phyloP scores from a whole-genome alignment of 1,140 invertebrate species.

The Harpegnathos saltator region DNA sequence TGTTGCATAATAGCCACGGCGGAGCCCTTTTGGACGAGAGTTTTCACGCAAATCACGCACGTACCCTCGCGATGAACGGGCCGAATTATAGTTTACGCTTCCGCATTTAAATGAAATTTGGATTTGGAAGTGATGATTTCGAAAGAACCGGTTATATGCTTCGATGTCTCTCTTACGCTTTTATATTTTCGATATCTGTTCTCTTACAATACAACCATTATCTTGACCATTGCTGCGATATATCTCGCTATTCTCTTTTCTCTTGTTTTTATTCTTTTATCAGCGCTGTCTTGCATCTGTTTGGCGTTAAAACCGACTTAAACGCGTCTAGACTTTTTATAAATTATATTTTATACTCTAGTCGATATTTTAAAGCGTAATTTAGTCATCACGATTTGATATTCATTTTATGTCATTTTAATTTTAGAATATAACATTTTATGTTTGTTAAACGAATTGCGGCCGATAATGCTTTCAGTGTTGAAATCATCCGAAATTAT shows the following conservation, averaged over 20 bases:
- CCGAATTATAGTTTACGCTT: conserved; percentile 28
- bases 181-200: conserved; percentile 3
- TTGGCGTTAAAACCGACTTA: background rate
- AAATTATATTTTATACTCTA: background rate
- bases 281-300: background rate
- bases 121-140: too few species aligned
- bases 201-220: conserved; percentile 9
- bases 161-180: conserved; percentile 18
- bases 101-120: conserved; percentile 1
- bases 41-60: conserved; percentile 39
- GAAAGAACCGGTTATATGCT: background rate
- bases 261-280: background rate
- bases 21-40: conserved; percentile 21
- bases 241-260: conserved; percentile 14
- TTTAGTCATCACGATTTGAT: background rate
- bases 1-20: background rate
- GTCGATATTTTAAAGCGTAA: background rate
- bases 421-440: background rate
- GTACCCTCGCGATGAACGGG: conserved; percentile 6
- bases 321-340: background rate
- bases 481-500: conserved; percentile 11
- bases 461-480: background rate
- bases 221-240: background rate
- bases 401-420: background rate
- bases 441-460: conserved; percentile 22